Evolutionary conservation across 2,797 vertebrate species (phyloP).

Genomic region (Pelodytes ibericus): DNA sequence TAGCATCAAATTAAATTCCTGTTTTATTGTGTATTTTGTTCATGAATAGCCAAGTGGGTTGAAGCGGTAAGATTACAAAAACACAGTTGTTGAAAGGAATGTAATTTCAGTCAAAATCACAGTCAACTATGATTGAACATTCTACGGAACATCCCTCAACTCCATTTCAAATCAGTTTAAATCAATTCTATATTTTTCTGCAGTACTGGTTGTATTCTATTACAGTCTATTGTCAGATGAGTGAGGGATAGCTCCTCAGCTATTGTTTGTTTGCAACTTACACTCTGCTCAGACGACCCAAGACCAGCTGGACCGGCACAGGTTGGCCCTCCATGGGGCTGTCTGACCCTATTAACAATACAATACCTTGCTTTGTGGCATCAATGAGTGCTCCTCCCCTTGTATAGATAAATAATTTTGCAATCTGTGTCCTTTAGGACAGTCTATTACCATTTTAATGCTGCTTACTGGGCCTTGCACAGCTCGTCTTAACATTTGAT

Average conservation of each 20-base stretch:
- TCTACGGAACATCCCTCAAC: not conserved
- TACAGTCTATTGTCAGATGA: not conserved
- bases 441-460: slow-evolving; percentile 1
- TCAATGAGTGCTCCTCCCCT: not conserved
- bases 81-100: not conserved
- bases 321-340: not conserved
- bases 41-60: too few relatives aligned
- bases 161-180: not conserved
- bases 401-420: not conserved
- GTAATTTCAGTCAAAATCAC: not conserved
- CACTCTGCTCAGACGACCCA: not conserved
- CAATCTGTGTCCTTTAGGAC: not conserved
- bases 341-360: not conserved
- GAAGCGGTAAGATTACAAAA: too few relatives aligned
- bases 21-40: too few relatives aligned
- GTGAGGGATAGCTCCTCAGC: not conserved
- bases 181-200: not conserved
- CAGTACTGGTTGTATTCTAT: not conserved
- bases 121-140: not conserved
- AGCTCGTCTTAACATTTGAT: not conserved
- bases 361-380: not conserved
- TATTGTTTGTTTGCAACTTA: not conserved
- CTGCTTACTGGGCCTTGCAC: not conserved
- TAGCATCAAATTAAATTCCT: too few relatives aligned
- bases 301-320: not conserved